Percentiles rank a stretch among this genome's conserved stretches.
These are phyloP conservation scores for Heptranchias perlo DNA, from an alignment of 2,113 vertebrate genomes.

Conservation along the genomic window DNA sequence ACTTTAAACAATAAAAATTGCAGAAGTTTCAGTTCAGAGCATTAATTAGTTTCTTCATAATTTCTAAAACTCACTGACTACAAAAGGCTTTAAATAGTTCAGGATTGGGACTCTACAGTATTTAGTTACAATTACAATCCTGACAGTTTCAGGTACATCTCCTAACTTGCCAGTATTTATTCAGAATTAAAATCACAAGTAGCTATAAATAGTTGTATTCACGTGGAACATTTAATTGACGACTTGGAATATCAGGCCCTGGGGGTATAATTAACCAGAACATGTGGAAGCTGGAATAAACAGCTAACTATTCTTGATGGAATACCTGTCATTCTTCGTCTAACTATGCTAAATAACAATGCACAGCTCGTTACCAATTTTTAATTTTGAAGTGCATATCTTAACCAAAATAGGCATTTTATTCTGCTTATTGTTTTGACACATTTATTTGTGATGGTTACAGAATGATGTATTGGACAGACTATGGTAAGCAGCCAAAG, in stretches of 20 bases:
- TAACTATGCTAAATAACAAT: background rate
- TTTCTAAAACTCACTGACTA: background rate
- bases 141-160: background rate
- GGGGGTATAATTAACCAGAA: background rate
- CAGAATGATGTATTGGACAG: constrained; percentile 99
- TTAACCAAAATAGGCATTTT: background rate
- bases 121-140: background rate
- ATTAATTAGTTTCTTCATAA: too few species aligned
- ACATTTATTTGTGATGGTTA: constrained; percentile 22
- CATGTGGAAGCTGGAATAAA: background rate
- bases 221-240: background rate
- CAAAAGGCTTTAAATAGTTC: background rate
- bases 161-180: background rate
- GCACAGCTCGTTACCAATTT: background rate
- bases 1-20: background rate
- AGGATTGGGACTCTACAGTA: background rate
- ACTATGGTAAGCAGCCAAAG: constrained; percentile 87
- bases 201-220: background rate
- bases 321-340: background rate
- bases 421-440: background rate
- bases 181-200: constrained; percentile 8
- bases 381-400: background rate
- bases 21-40: constrained; percentile 9
- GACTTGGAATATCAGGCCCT: background rate
- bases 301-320: background rate